These are phyloP conservation scores for Merluccius polli DNA, from an alignment of 2,797 vertebrate species.

Conservation along the genomic window DNA sequence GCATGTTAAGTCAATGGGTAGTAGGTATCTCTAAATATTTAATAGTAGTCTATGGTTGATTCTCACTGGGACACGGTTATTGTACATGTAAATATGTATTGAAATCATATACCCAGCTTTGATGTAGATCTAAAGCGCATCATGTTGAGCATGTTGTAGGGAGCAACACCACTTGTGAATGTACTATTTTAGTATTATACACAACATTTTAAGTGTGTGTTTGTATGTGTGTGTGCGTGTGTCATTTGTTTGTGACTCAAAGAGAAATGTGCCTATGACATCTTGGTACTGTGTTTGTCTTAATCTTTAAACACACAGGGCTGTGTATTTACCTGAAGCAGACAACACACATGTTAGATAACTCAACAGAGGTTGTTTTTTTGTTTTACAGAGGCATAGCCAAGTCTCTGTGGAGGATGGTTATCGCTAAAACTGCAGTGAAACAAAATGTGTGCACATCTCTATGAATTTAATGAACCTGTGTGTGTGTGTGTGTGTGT, in stretches of 20 bases:
- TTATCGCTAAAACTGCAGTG: neutral
- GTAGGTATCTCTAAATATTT: neutral
- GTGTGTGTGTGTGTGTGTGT: neutral
- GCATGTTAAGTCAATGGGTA: neutral
- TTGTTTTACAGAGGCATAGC: neutral
- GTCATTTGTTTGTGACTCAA: neutral
- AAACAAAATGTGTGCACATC: neutral
- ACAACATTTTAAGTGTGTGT: neutral
- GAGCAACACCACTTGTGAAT: neutral
- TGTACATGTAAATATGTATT: neutral
- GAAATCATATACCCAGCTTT: neutral
- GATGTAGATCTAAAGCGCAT: neutral
- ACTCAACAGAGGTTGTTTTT: too few species aligned
- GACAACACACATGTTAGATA: neutral
- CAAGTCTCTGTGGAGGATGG: neutral
- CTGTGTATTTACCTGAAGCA: neutral
- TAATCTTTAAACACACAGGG: neutral
- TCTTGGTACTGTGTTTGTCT: neutral
- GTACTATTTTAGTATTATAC: neutral
- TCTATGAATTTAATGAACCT: constrained; percentile 3
- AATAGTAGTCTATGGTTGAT: neutral
- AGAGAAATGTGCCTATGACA: neutral
- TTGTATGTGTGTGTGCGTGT: neutral
- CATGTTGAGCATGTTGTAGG: neutral
- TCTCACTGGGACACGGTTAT: neutral